Evolutionary conservation across 2,797 vertebrate species (phyloP).

Genomic region (Hipposideros larvatus): DNA sequence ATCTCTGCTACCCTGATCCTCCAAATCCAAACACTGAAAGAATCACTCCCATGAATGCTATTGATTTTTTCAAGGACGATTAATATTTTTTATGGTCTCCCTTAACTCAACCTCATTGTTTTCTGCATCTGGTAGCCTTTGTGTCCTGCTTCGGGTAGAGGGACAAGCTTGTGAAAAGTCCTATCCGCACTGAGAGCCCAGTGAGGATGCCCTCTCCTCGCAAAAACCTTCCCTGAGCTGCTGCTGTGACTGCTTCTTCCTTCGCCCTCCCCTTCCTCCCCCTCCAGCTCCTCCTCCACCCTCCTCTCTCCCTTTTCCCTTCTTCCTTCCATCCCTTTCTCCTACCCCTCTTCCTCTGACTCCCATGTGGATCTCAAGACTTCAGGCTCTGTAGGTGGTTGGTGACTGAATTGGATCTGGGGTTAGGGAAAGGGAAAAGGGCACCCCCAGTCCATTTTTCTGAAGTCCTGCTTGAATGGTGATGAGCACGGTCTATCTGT

Average conservation of each 20-base stretch:
- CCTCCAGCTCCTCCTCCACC: no score
- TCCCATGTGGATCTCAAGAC: background rate
- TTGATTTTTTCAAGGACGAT: background rate
- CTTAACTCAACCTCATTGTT: background rate
- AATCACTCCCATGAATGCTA: background rate
- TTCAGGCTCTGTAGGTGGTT: background rate
- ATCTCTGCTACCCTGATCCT: background rate
- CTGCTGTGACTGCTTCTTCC: no score
- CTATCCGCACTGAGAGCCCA: background rate
- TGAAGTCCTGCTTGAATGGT: background rate
- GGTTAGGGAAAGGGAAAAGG: background rate
- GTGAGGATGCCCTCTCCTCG: background rate
- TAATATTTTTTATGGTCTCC: background rate
- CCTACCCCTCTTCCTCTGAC: background rate
- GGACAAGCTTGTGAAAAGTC: background rate
- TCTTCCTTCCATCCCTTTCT: no score
- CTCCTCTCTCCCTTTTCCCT: no score
- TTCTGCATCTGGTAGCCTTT: background rate
- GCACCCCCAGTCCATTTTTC: background rate
- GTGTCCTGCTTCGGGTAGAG: background rate
- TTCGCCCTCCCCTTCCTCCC: no score
- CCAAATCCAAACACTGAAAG: background rate
- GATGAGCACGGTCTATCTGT: fast-evolving
- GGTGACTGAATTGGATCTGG: background rate
- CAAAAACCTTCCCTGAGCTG: background rate